Evolutionary conservation across 1,140 invertebrate genomes (phyloP), one percentile per base, ranked within the genome.

Genomic region (Conopomorpha cramerella): DNA sequence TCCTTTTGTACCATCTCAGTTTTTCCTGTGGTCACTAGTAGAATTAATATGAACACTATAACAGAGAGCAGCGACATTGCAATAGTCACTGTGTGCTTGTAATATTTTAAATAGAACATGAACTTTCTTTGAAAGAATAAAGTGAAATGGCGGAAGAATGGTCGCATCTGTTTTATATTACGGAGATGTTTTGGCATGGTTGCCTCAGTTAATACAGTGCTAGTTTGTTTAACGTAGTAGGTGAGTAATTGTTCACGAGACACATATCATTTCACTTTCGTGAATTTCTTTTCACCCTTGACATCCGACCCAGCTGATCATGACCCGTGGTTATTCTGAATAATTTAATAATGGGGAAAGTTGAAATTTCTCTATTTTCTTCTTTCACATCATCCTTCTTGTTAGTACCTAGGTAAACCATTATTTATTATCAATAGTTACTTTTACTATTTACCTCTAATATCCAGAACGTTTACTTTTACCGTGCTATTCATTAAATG

Each of bases 221-320:
- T 52, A 51, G 39, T 46, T 13, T 7, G 4, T 7, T 32, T 16
- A 13, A n/a, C n/a, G n/a, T n/a, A n/a, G n/a, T n/a, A n/a, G n/a
- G n/a, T n/a, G n/a, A n/a, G n/a, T 14, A 14, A 35, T 35, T 45
- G 38, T 19, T 38, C 28, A n/a, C 13, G 29, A 39, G 16, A 23
- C 16, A 18, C 34, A 18, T 16, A 51, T n/a, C n/a, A n/a, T n/a
- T n/a, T n/a, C n/a, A n/a, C n/a, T n/a, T n/a, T n/a, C n/a, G n/a
- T 32, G 7, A 3, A 16, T 39, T 46, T 49, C 19, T 32, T 46
- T 34, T 58, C 52, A 40, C 55, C n/a, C 57, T 62, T 73, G 71
- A 72, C 67, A 71, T 65, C 65, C 65, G 64, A 66, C 65, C 67
- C 43, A 68, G 47, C 58, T 63, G 43, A 65, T 63, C 57, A 58